Evolutionary conservation across 2,888 invertebrate genomes (phyloP).

Genomic region (Eupithecia insigniata): DNA sequence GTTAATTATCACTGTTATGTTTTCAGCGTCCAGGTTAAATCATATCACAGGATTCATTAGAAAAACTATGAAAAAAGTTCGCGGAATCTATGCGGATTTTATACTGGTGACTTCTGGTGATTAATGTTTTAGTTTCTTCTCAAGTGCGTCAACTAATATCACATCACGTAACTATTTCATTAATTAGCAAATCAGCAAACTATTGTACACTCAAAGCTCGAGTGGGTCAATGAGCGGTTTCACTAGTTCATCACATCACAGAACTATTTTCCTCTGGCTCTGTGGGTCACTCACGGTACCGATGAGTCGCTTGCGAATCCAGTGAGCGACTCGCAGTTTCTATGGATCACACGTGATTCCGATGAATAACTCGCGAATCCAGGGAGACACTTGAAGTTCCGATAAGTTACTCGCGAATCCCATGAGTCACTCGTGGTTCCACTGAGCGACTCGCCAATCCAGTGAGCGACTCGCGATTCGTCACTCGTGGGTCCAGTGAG

Average conservation of each 20-base stretch:
- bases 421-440: neutral
- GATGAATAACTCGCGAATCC: neutral
- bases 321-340: constrained; percentile 4
- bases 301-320: neutral
- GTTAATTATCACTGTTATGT: constrained; percentile 19
- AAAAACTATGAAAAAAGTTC: constrained; percentile 3
- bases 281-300: neutral
- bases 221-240: constrained; percentile 14
- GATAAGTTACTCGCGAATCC: neutral
- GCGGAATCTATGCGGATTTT: neutral
- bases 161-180: constrained; percentile 28
- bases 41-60: constrained; percentile 12
- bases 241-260: constrained; percentile 23
- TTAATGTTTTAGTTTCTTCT: neutral
- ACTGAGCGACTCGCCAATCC: constrained; percentile 7
- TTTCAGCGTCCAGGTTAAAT: constrained; percentile 12
- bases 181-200: constrained; percentile 20
- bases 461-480: constrained; percentile 15
- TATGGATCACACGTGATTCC: constrained; percentile 9
- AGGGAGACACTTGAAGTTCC: neutral
- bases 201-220: constrained; percentile 9
- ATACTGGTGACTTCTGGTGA: neutral
- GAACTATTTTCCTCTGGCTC: constrained; percentile 16
- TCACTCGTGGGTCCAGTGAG: constrained; percentile 25
- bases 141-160: constrained; percentile 21